Conservation (phyloP, 2,888 invertebrate species). For the Carpatolechia fugitivella region DNA sequence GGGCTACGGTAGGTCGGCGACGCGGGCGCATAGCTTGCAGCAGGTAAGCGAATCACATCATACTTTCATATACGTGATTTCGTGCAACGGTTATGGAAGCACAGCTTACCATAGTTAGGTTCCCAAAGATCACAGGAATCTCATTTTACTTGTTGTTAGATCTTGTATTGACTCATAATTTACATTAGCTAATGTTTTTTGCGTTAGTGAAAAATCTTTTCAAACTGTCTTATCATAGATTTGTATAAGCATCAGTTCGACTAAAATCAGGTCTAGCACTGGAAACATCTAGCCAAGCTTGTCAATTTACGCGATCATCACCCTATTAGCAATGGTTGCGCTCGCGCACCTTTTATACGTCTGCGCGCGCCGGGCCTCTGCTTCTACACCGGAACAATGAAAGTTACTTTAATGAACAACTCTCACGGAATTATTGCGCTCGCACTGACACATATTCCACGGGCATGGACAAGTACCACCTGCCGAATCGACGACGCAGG, state of each 20-base stretch:
- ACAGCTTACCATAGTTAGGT: conserved; percentile 28
- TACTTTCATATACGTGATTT: conserved; percentile 74
- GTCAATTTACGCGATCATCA: neutral
- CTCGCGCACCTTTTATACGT: conserved; percentile 29
- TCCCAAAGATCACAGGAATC: too few relatives aligned
- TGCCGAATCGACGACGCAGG: neutral
- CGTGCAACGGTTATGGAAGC: conserved; percentile 54
- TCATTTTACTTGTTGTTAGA: too few relatives aligned
- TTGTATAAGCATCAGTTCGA: too few relatives aligned
- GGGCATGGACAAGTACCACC: neutral
- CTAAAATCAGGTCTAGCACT: too few relatives aligned
- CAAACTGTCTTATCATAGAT: too few relatives aligned
- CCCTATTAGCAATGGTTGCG: conserved; percentile 15
- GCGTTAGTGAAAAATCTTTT: too few relatives aligned
- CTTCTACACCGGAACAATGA: conserved; percentile 61
- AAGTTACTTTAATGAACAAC: conserved; percentile 57
- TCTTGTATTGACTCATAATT: too few relatives aligned
- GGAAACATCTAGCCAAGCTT: neutral
- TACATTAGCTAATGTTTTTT: too few relatives aligned
- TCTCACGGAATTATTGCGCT: conserved; percentile 29
- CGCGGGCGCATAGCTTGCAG: conserved; percentile 23
- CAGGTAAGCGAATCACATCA: conserved; percentile 55
- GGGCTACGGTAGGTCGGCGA: conserved; percentile 8
- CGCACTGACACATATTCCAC: conserved; percentile 18
- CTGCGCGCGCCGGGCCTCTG: conserved; percentile 32